Base-by-base conservation (phyloP, 2,797 vertebrate species). In the Gouania willdenowi region DNA sequence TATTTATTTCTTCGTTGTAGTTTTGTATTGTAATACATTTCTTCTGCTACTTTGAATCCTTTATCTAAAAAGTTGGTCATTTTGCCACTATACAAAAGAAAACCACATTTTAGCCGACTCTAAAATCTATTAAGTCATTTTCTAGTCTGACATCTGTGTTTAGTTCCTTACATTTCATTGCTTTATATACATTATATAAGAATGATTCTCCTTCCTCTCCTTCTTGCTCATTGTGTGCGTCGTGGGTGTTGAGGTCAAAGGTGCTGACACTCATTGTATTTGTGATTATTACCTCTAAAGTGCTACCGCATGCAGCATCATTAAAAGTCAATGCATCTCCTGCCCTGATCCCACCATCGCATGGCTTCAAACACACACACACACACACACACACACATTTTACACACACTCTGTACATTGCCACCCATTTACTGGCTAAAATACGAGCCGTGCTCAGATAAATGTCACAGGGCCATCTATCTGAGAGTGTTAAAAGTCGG, bases 391-490 rank as follows among this genome's bases (percentile, higher is more conserved):
- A 52, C 25, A 23, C 37, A 51, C 49, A 33, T 68, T 67, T 57
- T 39, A 42, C 64, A 79, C 50, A 33, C 74, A 69, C 48, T 62
- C 33, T 9, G 28, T 71, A 67, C 74, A 73, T 59, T 25, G 14
- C 33, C 41, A 33, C 53, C 68, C 73, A 69, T 80, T 82, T 82
- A 71, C 36, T 62, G 31, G 69, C 74, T 81, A 81, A 83, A 83
- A 83, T 82, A 82, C 45, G 74, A 77, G 59, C 59, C 21, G 16
- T 58, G 73, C 15, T 6, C 64, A 74, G 79, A 83, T 80, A 84
- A 86, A 86, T 82, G 82, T 86, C 84, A 84, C 41, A 26, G 57
- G 52, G 69, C 74, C 76, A 82, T 84, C 77, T 71, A 80, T 86
- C 79, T 75, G 53, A 5, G 51, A 61, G 71, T 68, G 77, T 80